phyloP scores from a whole-genome alignment of 2,113 vertebrate species.

The Pterophyllum scalare region DNA sequence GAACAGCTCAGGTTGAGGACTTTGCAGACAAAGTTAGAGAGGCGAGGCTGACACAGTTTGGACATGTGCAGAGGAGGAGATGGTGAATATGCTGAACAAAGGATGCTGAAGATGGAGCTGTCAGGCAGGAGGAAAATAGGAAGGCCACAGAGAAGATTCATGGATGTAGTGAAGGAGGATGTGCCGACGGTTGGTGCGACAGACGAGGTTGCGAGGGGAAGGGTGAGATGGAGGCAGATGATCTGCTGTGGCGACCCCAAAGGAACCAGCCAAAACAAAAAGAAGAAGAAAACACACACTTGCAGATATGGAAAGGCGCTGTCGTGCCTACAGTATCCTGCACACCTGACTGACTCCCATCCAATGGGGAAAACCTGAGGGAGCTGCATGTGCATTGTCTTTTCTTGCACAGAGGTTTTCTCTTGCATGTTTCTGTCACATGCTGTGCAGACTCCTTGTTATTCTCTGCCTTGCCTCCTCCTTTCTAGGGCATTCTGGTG shows the following conservation, averaged over 20 bases:
- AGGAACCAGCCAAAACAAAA: neutral
- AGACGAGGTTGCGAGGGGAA: neutral
- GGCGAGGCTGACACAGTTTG: too few relatives aligned
- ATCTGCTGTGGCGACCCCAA: neutral
- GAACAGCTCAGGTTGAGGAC: too few relatives aligned
- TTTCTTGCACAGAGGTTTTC: neutral
- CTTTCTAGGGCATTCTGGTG: neutral
- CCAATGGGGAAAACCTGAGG: neutral
- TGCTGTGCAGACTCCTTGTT: neutral
- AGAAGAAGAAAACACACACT: neutral
- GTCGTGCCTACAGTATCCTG: neutral
- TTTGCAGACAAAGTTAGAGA: too few relatives aligned
- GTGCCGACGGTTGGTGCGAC: neutral
- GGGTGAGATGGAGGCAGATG: neutral
- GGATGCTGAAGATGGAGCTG: too few relatives aligned
- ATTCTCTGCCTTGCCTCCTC: neutral
- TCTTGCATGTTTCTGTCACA: conserved; percentile 30
- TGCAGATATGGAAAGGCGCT: neutral
- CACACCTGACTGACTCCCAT: conserved; percentile 9
- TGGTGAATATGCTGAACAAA: too few relatives aligned
- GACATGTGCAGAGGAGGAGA: too few relatives aligned
- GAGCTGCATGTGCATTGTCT: neutral
- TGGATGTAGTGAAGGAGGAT: neutral
- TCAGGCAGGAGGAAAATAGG: too few relatives aligned
- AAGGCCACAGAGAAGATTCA: too few relatives aligned